Conservation (phyloP, 2,888 invertebrate species). For the Lutraria lutraria region DNA sequence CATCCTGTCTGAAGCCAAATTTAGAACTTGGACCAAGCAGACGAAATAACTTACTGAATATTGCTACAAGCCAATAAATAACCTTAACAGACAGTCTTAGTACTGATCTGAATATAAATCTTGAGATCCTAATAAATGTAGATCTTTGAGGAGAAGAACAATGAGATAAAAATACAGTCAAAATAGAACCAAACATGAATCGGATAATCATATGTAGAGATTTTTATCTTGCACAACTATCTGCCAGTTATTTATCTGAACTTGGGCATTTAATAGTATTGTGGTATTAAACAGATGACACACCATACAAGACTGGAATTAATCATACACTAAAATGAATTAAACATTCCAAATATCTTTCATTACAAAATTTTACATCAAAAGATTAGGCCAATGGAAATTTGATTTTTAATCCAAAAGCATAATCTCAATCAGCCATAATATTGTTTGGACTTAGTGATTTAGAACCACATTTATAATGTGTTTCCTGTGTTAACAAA, state of each 20-base stretch:
- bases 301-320: no score
- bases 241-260: not conserved
- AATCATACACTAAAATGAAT: not conserved
- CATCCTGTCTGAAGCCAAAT: not conserved
- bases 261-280: not conserved
- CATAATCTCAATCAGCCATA: not conserved
- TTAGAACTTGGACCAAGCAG: not conserved
- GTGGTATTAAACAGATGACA: not conserved
- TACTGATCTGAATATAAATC: not conserved
- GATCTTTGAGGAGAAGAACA: not conserved
- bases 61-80: not conserved
- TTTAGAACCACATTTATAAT: not conserved
- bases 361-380: not conserved
- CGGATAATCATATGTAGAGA: not conserved
- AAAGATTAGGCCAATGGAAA: not conserved
- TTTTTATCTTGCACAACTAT: conserved; percentile 14
- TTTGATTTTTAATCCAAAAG: not conserved
- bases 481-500: not conserved
- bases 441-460: not conserved
- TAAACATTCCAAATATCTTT: not conserved
- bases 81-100: not conserved
- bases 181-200: not conserved
- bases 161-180: conserved; percentile 9
- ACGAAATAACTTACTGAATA: not conserved
- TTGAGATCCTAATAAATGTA: conserved; percentile 4